Evolutionary conservation across 2,888 invertebrate species (phyloP).

Genomic region (Lochmaea crataegi): DNA sequence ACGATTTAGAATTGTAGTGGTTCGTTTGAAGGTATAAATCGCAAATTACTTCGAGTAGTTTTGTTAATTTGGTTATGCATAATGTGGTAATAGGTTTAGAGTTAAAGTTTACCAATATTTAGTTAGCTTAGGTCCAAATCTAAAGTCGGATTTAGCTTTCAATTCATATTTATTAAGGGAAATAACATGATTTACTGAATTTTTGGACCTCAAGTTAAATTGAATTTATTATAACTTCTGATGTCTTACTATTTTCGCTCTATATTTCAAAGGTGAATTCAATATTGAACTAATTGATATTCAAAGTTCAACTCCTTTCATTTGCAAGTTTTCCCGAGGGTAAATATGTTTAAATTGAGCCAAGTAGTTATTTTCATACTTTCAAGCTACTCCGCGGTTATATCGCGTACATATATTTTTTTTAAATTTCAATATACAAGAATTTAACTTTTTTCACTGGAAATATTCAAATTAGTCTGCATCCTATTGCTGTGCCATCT

Average conservation of each 20-base stretch:
- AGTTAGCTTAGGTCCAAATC: no score
- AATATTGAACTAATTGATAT: background rate
- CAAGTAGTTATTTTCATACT: background rate
- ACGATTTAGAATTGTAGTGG: background rate
- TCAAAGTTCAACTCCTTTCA: background rate
- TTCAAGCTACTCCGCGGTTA: no score
- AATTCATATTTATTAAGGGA: no score
- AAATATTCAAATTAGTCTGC: background rate
- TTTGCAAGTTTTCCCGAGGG: background rate
- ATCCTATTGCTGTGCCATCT: background rate
- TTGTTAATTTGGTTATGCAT: background rate
- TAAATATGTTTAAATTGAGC: background rate
- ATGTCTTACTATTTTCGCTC: background rate
- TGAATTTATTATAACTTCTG: background rate
- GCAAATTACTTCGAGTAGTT: background rate
- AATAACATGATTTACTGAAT: no score
- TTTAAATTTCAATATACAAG: background rate
- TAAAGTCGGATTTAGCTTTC: no score
- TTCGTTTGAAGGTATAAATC: slow-evolving; percentile 2
- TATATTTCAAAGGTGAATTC: background rate
- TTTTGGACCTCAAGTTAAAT: background rate
- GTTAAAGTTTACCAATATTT: no score
- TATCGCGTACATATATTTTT: no score
- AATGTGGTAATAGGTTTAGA: background rate
- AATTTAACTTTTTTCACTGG: background rate